phyloP scores from a whole-genome alignment of 2,888 invertebrate genomes.

The Microctonus hyperodae region DNA sequence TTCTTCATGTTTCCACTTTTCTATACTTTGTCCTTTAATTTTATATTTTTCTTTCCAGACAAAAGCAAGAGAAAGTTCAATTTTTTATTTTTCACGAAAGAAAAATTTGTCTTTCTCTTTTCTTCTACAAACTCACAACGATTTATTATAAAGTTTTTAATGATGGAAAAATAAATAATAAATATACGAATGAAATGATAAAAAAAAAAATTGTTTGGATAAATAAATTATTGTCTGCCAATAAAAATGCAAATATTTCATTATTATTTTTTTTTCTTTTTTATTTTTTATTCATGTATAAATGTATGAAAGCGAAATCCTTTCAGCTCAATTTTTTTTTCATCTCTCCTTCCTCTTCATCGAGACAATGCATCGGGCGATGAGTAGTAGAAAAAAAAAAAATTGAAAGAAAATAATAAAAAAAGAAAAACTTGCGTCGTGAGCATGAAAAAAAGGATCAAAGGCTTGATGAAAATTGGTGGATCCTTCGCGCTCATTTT shows the following conservation, averaged over 20 bases:
- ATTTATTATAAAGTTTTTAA: not conserved
- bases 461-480: constrained; percentile 27
- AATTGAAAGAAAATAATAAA: constrained; percentile 11
- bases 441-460: constrained; percentile 28
- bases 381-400: not conserved
- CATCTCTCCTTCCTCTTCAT: not conserved
- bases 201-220: not conserved
- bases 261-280: not conserved
- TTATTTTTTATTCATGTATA: not conserved
- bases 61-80: not conserved
- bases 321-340: not conserved
- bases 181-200: not conserved
- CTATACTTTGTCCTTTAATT: not conserved
- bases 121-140: not conserved
- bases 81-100: not conserved
- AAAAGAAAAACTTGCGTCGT: constrained; percentile 22
- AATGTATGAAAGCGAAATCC: too few relatives aligned
- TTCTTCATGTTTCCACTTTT: not conserved
- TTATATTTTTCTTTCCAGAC: not conserved
- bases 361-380: not conserved
- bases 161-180: not conserved
- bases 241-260: too few relatives aligned
- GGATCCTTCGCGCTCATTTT: constrained; percentile 23
- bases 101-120: not conserved
- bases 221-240: too few relatives aligned